Percentiles rank a stretch among this genome's conserved stretches.
These are phyloP conservation scores for Drosophila anceps DNA, from an alignment of 2,888 invertebrate species.

Conservation along the genomic window DNA sequence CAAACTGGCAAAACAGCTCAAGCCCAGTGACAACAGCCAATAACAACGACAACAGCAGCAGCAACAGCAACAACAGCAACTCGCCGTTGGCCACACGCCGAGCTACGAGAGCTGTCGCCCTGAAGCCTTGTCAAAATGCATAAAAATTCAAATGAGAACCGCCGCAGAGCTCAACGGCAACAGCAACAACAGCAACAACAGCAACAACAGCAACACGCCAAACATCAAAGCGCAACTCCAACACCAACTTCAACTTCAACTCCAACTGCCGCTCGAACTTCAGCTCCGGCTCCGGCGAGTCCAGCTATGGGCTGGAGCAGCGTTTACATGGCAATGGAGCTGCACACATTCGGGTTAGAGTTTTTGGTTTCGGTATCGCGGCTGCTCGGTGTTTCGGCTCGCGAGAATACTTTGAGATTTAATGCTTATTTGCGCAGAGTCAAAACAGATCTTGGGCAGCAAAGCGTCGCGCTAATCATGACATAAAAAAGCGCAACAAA, in stretches of 20 bases:
- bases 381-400: slow-evolving; percentile 14
- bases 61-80: slow-evolving; percentile 5
- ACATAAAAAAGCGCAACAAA: slow-evolving; percentile 82
- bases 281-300: slow-evolving; percentile 1
- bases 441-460: slow-evolving; percentile 75
- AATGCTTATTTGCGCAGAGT: slow-evolving; percentile 82
- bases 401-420: slow-evolving; percentile 70
- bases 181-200: not conserved
- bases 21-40: slow-evolving; percentile 27
- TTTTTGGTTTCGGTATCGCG: slow-evolving; percentile 35
- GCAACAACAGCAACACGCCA: slow-evolving; percentile 2
- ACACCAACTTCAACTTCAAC: slow-evolving; percentile 19
- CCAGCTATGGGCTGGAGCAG: slow-evolving; percentile 2
- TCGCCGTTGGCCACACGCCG: slow-evolving; percentile 68
- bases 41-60: slow-evolving; percentile 20
- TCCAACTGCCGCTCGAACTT: slow-evolving; percentile 1
- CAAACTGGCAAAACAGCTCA: slow-evolving; percentile 54
- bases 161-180: slow-evolving; percentile 21
- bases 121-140: slow-evolving; percentile 74
- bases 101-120: slow-evolving; percentile 41
- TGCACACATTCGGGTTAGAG: slow-evolving; percentile 16
- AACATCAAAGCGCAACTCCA: slow-evolving; percentile 59
- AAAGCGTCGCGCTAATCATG: slow-evolving; percentile 70
- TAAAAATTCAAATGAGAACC: slow-evolving; percentile 78
- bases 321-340: slow-evolving; percentile 25